Evolutionary conservation across 2,113 vertebrate species (phyloP).

Genomic region (Lutjanus erythropterus): DNA sequence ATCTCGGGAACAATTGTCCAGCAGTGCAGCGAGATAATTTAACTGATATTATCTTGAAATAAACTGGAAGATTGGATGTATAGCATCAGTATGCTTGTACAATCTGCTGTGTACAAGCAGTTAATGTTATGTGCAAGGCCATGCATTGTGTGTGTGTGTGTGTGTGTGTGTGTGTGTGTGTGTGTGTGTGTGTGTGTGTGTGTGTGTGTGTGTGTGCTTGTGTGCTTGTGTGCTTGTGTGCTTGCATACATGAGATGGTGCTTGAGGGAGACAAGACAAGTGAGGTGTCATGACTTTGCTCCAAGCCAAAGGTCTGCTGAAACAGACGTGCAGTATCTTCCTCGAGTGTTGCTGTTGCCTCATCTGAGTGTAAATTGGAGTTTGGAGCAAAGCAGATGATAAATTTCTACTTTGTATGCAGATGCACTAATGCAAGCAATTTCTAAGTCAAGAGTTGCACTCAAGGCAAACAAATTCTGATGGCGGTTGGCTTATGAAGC

Average conservation of each 20-base stretch:
- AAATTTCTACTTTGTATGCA: slow-evolving; percentile 61
- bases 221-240: no score
- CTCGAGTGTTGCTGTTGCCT: slow-evolving; percentile 35
- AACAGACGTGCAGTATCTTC: slow-evolving; percentile 3
- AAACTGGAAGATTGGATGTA: slow-evolving; percentile 18
- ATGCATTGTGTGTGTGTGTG: slow-evolving; percentile 1
- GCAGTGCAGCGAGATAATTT: slow-evolving; percentile 37
- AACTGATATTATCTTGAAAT: slow-evolving; percentile 43
- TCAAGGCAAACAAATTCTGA: slow-evolving; percentile 24
- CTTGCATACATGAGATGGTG: no score
- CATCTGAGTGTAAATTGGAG: slow-evolving; percentile 37
- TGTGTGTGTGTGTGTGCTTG: not conserved
- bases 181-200: slow-evolving; percentile 6
- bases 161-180: not conserved
- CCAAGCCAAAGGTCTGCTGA: slow-evolving; percentile 28
- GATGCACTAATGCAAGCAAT: slow-evolving; percentile 40
- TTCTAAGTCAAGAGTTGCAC: slow-evolving; percentile 22
- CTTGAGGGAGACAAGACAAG: not conserved
- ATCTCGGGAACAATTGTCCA: slow-evolving; percentile 46
- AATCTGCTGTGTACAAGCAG: not conserved
- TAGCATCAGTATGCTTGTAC: slow-evolving; percentile 3
- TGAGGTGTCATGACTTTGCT: slow-evolving; percentile 54
- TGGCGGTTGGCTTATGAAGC: slow-evolving; percentile 18
- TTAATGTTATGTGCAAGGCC: not conserved
- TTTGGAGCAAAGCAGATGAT: slow-evolving; percentile 26